A percentile compares a stretch with the other conserved stretches of the same genome.
phyloP scores from a whole-genome alignment of 2,113 vertebrate species.

The Edolisoma coerulescens region DNA sequence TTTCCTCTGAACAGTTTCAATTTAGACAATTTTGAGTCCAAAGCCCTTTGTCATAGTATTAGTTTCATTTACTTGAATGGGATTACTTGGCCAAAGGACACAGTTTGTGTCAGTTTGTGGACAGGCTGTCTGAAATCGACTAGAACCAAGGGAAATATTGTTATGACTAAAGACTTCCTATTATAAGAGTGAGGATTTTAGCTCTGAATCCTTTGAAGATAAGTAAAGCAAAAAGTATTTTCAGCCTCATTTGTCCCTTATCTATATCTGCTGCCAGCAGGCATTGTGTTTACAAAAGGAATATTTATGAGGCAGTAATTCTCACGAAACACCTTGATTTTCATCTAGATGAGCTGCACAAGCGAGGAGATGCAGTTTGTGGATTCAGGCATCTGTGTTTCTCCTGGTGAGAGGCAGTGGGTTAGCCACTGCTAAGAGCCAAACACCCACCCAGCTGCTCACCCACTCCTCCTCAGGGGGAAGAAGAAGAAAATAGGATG shows the following conservation, averaged over 20 bases:
- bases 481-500: neutral
- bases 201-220: neutral
- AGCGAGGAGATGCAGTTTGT: neutral
- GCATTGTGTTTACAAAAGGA: neutral
- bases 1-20: neutral
- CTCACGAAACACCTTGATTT: neutral
- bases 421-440: neutral
- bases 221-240: neutral
- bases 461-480: neutral
- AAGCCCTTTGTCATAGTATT: neutral
- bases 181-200: neutral
- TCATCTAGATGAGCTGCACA: neutral
- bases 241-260: constrained; percentile 9
- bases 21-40: neutral
- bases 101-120: neutral
- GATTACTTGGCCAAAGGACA: neutral
- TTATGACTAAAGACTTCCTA: neutral
- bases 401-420: neutral
- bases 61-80: neutral
- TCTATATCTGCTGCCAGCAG: neutral
- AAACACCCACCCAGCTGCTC: neutral
- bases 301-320: constrained; percentile 29
- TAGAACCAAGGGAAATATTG: neutral
- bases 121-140: neutral
- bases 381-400: neutral